Base-by-base conservation (phyloP, 2,888 invertebrate genomes). In the Ariolimax columbianus region DNA sequence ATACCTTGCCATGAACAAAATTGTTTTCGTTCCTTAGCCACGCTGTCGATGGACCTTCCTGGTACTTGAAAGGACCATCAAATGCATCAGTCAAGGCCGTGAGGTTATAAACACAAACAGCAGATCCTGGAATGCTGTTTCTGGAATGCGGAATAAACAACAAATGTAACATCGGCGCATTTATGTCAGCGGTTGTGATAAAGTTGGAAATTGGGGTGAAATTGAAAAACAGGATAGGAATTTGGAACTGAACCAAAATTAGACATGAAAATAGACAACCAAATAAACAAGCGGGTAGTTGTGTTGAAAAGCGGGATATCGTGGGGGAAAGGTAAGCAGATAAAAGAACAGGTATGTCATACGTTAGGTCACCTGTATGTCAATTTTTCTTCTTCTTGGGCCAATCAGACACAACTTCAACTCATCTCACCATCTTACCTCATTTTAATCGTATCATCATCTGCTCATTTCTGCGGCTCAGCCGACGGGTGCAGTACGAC, bases 81-180 rank as follows among this genome's bases (percentile, higher is more conserved):
- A 98, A 98, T 0, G 97, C 97, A 0, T 95, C 95, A 87, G 96
- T 96, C 47, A 98, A 96, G 0, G 97, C 95, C 0, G 96, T 95
- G 95, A 98, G 95, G 93, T 97, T 97, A 95, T 97, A 98, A 3
- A 97, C 96, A 93, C 98, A 98, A 9, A 98, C 96, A 0, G 98
- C 98, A 59, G 98, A 97, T 23, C 98, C 98, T 7, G 97, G 96
- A 90, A 98, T 97, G 92, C 97, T 96, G 93, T 97, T 98, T 81
- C 95, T 95, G 90, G 30, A 91, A 63, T 17, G 33, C 36, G 9
- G 9, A 68, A 68, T 68, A 68, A 19, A 68, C 36, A 68, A 19
- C 33, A 36, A 68, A 4, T 36, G 14, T 68, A 68, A 36, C 3
- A 19, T 4, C 36, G 14, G 36, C 33, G 23, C 59, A 59, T 4